These are phyloP conservation scores for Agrypnia vestita DNA, from an alignment of 1,140 invertebrate species.

Conservation along the genomic window DNA sequence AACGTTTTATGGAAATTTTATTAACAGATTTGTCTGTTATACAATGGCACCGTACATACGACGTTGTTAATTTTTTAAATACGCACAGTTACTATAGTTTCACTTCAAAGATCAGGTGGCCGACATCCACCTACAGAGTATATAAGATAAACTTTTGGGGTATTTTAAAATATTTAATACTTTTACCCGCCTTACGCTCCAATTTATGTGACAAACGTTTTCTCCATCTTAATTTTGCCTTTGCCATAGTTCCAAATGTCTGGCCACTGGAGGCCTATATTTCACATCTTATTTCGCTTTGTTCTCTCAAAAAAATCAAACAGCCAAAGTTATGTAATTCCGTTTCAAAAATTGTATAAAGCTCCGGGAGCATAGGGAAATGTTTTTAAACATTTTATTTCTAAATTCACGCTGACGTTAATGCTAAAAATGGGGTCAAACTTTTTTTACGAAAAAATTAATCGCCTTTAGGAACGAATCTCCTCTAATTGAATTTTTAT, in stretches of 20 bases:
- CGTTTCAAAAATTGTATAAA: conserved; percentile 5
- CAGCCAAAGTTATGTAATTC: conserved; percentile 11
- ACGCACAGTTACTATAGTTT: too few relatives aligned
- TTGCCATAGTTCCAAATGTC: conserved; percentile 10
- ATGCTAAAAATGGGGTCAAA: neutral
- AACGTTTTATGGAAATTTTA: too few relatives aligned
- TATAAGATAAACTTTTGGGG: too few relatives aligned
- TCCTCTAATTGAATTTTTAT: too few relatives aligned
- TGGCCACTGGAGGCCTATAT: conserved; percentile 19
- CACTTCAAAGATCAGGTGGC: too few relatives aligned
- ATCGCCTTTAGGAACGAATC: too few relatives aligned
- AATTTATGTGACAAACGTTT: conserved; percentile 27
- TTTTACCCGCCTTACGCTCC: conserved; percentile 5
- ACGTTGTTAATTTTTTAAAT: too few relatives aligned
- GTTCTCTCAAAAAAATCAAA: conserved; percentile 30
- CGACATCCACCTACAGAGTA: too few relatives aligned
- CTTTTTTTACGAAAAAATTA: too few relatives aligned
- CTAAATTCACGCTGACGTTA: neutral
- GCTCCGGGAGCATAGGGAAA: conserved; percentile 3
- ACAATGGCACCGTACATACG: too few relatives aligned
- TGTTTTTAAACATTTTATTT: conserved; percentile 7
- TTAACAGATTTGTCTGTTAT: too few relatives aligned
- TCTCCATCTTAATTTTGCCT: conserved; percentile 24
- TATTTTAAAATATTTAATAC: conserved; percentile 12
- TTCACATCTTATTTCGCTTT: conserved; percentile 36